Evolutionary conservation across 2,888 invertebrate genomes (phyloP), one percentile per base, ranked within the genome.

Genomic region (Lydus trimaculatus): DNA sequence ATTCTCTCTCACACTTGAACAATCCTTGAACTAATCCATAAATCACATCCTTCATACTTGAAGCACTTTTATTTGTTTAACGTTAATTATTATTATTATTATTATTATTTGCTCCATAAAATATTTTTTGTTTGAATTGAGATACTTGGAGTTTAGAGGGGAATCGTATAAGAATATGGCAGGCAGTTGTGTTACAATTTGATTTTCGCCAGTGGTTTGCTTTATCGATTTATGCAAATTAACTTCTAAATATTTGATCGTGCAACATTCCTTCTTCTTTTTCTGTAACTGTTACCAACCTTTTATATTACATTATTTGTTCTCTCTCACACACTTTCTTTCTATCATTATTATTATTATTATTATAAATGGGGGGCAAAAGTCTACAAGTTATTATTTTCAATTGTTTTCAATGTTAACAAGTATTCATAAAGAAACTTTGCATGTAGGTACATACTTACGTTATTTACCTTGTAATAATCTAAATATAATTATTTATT

Each of bases 181-280:
- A 28, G 28, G 20, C 56, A 28, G 28, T 28, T 56, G 56, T 56
- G 56, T 56, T 28, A 28, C 56, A 61, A 70, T 72, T 70, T 72
- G 71, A 72, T 73, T 73, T 73, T 72, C 66, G 56, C 56, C 56
- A 65, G 72, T 63, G 64, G 73, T 72, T 70, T 70, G 61, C 66
- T 58, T 52, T 74, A 74, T 74, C 69, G 74, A 74, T 74, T 74
- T 74, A 74, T 74, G 74, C 65, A 72, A 74, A 74, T 74, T 69
- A 60, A 61, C 67, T 66, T 68, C 71, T 66, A 61, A 69, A 60
- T 60, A 36, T 60, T 56, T 56, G 56, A 56, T 15, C 56, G 28
- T 56, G 56, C 56, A 25, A 56, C 56, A 28, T 56, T 56, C 56
- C n/a, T 11, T 56, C 28, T 56, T 56, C 56, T n/a, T 25, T 28